Percentiles rank a stretch among this genome's conserved stretches.
These are phyloP conservation scores for Cygnus atratus DNA, from an alignment of 2,113 vertebrate genomes.

Conservation along the genomic window DNA sequence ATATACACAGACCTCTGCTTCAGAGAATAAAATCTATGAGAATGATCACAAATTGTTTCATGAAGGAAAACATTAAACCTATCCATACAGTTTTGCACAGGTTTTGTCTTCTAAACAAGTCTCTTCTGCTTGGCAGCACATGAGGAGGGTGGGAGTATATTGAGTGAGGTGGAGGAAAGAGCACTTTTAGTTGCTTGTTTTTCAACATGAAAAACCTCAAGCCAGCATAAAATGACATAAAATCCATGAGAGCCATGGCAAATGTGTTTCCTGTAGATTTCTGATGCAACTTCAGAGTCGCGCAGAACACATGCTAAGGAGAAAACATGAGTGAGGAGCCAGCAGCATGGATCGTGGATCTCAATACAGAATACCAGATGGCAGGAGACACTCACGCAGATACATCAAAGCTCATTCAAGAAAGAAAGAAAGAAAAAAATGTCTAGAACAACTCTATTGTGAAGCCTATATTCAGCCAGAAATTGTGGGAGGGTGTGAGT, in stretches of 20 bases:
- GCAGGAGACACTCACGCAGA: not conserved
- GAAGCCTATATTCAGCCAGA: slow-evolving; percentile 10
- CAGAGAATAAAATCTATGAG: not conserved
- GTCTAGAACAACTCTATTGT: not conserved
- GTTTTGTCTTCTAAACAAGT: not conserved
- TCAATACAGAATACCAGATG: not conserved
- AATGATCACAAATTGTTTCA: not conserved
- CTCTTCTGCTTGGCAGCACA: not conserved
- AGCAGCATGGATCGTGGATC: not conserved
- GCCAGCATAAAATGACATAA: not conserved
- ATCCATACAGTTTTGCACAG: not conserved
- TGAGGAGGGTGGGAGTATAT: not conserved
- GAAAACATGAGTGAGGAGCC: not conserved
- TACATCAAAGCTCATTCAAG: slow-evolving; percentile 22
- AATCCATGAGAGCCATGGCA: not conserved
- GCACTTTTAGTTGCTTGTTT: not conserved
- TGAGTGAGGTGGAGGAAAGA: not conserved
- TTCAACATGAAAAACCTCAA: not conserved
- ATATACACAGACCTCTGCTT: not conserved
- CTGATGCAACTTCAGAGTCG: not conserved
- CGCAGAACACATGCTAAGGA: not conserved
- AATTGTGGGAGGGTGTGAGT: not conserved
- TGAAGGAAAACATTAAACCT: not conserved
- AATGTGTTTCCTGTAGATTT: not conserved
- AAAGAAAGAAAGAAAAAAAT: not conserved